phyloP scores from a whole-genome alignment of 37 sponge, comb jelly and placozoan genomes.

The Halichondria panicea region DNA sequence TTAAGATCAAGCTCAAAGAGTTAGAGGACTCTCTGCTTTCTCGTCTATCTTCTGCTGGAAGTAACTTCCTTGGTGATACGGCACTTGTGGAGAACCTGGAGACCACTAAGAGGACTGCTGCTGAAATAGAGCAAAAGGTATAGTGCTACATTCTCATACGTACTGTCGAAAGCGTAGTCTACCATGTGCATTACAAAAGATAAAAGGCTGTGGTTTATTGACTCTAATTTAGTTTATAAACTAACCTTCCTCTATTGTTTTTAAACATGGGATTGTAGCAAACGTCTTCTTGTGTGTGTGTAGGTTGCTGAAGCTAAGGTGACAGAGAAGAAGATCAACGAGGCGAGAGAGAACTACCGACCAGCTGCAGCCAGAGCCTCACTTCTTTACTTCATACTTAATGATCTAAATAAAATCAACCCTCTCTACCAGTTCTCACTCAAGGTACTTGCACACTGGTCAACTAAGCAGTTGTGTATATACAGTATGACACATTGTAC shows the following conservation, averaged over 20 bases:
- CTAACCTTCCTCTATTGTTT: no score
- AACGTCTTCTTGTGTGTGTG: no score
- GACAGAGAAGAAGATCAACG: conserved; percentile 97
- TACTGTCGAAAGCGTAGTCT: no score
- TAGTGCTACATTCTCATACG: no score
- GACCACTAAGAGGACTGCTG: conserved; percentile 92
- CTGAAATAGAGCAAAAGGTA: conserved; percentile 88
- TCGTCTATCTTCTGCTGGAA: conserved; percentile 96
- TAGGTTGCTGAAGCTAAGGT: conserved; percentile 87
- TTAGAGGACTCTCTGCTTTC: conserved; percentile 91
- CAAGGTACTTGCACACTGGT: conserved; percentile 65
- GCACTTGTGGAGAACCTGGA: conserved; percentile 98
- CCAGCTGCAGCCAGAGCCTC: conserved; percentile 97
- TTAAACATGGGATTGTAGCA: no score
- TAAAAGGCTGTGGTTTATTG: no score
- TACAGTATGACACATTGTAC: not conserved
- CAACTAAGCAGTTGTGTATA: no score
- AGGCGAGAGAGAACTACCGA: conserved; percentile 93
- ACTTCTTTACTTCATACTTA: conserved; percentile 97
- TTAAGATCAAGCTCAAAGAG: conserved; percentile 98
- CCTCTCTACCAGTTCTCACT: conserved; percentile 99
- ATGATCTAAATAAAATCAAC: conserved; percentile 97
- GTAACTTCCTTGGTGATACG: conserved; percentile 97
- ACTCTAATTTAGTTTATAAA: no score
- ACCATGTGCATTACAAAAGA: no score